phyloP scores from a whole-genome alignment of 2,113 vertebrate species.

The Colaptes auratus region DNA sequence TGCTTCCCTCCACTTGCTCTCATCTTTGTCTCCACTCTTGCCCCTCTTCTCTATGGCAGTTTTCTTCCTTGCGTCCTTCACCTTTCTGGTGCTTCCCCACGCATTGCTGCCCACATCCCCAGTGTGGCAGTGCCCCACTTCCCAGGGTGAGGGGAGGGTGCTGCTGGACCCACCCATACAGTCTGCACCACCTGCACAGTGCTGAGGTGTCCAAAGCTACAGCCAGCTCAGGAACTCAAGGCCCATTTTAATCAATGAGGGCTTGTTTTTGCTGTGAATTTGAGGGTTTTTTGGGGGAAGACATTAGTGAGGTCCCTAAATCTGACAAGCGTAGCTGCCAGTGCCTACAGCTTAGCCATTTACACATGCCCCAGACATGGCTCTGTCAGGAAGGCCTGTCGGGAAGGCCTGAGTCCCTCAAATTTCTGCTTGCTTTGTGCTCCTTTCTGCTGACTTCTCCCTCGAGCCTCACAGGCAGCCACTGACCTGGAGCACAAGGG shows the following conservation, averaged over 20 bases:
- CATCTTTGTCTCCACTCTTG: neutral
- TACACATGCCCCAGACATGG: neutral
- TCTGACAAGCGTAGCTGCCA: rapidly evolving
- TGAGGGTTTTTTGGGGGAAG: neutral
- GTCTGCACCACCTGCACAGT: rapidly evolving
- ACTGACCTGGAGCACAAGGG: neutral
- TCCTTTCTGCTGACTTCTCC: neutral
- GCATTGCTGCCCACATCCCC: rapidly evolving
- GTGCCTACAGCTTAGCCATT: neutral
- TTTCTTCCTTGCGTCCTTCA: neutral
- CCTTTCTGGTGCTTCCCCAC: neutral
- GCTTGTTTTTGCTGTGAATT: neutral
- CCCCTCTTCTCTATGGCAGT: rapidly evolving
- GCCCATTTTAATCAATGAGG: neutral
- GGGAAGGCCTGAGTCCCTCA: neutral
- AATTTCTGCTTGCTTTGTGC: neutral
- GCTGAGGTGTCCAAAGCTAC: neutral
- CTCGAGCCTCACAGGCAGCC: rapidly evolving
- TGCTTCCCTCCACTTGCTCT: neutral
- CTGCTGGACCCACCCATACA: neutral
- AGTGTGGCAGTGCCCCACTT: rapidly evolving
- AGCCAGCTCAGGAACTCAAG: neutral
- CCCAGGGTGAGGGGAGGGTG: neutral
- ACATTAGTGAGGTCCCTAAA: neutral
- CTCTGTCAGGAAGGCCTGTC: too few relatives aligned